phyloP scores from a whole-genome alignment of 1,140 invertebrate species.

The Drosophila jambulina region DNA sequence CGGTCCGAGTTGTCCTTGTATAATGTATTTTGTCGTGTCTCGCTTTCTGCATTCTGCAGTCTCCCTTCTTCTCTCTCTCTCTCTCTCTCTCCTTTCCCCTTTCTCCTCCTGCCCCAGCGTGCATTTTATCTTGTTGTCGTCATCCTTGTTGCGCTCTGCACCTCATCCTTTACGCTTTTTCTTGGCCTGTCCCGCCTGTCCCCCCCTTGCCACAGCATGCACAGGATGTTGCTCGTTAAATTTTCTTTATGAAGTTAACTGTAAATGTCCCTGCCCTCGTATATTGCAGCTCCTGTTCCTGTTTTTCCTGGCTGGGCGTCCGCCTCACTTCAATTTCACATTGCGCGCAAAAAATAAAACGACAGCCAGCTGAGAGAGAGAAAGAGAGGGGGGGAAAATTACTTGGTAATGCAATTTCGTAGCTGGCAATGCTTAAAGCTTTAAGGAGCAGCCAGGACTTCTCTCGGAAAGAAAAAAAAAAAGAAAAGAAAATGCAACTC shows the following conservation, averaged over 20 bases:
- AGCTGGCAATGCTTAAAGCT: constrained; percentile 57
- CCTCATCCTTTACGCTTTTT: background rate
- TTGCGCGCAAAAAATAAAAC: constrained; percentile 73
- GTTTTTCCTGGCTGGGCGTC: constrained; percentile 14
- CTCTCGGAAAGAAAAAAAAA: background rate
- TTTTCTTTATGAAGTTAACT: constrained; percentile 83
- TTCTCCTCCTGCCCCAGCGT: constrained; percentile 28
- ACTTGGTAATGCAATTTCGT: constrained; percentile 72
- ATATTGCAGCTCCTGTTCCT: constrained; percentile 48
- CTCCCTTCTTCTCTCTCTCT: background rate
- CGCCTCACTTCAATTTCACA: constrained; percentile 69
- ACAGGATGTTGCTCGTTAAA: constrained; percentile 82
- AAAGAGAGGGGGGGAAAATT: constrained; percentile 41
- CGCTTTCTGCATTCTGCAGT: constrained; percentile 33
- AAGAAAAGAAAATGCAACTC: constrained; percentile 4
- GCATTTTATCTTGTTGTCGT: constrained; percentile 82
- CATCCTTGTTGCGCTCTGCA: constrained; percentile 52
- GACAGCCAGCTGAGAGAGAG: constrained; percentile 3
- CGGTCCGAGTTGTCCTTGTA: constrained; percentile 24
- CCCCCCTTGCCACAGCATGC: constrained; percentile 28
- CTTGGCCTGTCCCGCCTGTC: background rate
- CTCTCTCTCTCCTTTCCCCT: too few relatives aligned
- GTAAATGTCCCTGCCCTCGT: constrained; percentile 68
- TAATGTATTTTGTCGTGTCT: constrained; percentile 73
- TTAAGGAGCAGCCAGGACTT: constrained; percentile 42